Base-by-base conservation (phyloP, 2,797 vertebrate genomes). In the Intellagama lesueurii region DNA sequence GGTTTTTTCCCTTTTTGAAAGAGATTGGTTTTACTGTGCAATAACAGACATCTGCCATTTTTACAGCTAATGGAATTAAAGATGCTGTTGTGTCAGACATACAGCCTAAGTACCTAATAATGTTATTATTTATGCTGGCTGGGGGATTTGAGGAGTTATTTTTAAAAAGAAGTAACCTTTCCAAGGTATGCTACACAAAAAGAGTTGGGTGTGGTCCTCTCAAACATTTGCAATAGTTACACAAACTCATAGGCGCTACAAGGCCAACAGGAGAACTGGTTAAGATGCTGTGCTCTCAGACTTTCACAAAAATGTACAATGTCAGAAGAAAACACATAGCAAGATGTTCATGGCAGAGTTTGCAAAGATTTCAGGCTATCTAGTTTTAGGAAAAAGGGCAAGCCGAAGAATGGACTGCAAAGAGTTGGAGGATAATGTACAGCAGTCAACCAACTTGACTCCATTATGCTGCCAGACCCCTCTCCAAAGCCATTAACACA, bases 401-500 rank as follows among this genome's bases (percentile, higher is more conserved):
- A 91, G 93, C 89, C 87, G 87, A 86, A 93, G 92, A 95, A 94
- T 92, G 93, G 91, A 52, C 91, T 87, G 93, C 82, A 88, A 83
- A 83, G 81, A 90, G 32, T 89, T 92, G 91, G 89, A 95, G 85
- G 81, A 78, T 94, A 95, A 95, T 94, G 79, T 86, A 95, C 95
- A 93, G 40, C 85, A 94, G 88, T 91, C 90, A 95, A 89, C 91
- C 92, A 96, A 95, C 89, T 90, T 94, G 95, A 95, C 93, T 91
- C 85, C 91, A 91, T 96, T 96, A 95, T 91, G 88, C 82, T 95
- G 70, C 92, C 87, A 95, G 68, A 95, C 89, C 90, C 89, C 89
- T 96, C 94, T 96, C 93, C 78, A 49, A 95, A 97, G 95, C 95
- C 96, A 96, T 97, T 97, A 96, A 87, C 87, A 80, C 93, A 95